Evolutionary conservation across 2,888 invertebrate species (phyloP), one percentile per base, ranked within the genome.

Genomic region (Brenthis hecate): DNA sequence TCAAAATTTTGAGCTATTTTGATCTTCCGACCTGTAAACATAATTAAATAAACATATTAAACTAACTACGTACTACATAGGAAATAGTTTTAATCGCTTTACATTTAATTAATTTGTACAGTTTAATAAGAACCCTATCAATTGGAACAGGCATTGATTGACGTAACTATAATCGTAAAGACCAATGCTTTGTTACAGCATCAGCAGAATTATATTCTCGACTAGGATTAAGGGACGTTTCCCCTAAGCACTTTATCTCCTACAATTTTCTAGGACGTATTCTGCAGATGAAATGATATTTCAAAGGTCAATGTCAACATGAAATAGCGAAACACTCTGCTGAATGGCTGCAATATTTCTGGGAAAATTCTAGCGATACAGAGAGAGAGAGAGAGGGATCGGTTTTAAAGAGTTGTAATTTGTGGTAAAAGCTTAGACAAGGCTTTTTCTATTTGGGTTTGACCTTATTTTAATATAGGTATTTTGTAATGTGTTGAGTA

Each of bases 191-290:
- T 54, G 66, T 54, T 66, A 54, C 19, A 67, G 56, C 43, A 68
- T 69, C 72, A 66, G 23, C 60, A 51, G 56, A 57, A 74, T 57
- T 47, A 23, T 48, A 32, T 43, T 43, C 13, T 28, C 43, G 56
- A 28, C 32, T 48, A 47, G 65, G 65, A 73, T 73, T 70, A 70
- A 62, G 70, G 53, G 16, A 23, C 61, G 68, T 65, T 69, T 56
- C 54, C 69, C 60, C 36, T 68, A 53, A 72, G 58, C 70, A 61
- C 36, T 43, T 61, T 69, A 71, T 71, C 68, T 73, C 66, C 62
- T 63, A 67, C 73, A 65, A 73, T 74, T 65, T 67, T 66, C 71
- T 67, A 23, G 54, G 68, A 72, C 57, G 57, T 73, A 60, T 70
- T 65, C 64, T 66, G 43, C 13, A 54, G 56, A 69, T 68, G 58